Evolutionary conservation across 2,113 vertebrate genomes (phyloP).

Genomic region (Perccottus glenii): DNA sequence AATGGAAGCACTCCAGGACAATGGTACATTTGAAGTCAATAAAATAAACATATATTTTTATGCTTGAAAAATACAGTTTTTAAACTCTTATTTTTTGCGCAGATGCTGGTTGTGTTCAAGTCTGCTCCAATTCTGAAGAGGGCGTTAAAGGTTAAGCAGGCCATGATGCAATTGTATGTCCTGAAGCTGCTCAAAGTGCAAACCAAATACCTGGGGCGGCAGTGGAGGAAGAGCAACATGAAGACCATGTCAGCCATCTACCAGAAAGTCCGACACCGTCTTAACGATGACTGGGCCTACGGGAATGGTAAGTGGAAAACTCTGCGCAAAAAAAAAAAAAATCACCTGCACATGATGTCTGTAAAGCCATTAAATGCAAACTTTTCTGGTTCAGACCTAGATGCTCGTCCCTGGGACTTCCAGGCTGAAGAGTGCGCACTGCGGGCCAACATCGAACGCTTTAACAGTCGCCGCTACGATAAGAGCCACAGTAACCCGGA

Average conservation of each 20-base stretch:
- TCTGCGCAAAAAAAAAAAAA: too few relatives aligned
- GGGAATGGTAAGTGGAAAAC: constrained; percentile 86
- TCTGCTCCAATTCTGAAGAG: constrained; percentile 98
- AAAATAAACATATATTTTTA: too few relatives aligned
- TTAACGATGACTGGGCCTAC: constrained; percentile 97
- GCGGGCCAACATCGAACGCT: constrained; percentile 95
- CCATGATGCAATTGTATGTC: constrained; percentile 99
- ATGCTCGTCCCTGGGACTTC: constrained; percentile 97
- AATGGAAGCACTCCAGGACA: constrained; percentile 98
- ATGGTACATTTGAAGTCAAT: constrained; percentile 82
- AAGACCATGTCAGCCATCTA: constrained; percentile 99
- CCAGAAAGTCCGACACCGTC: constrained; percentile 96
- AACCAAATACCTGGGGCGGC: constrained; percentile 95
- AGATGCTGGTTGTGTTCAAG: constrained; percentile 99
- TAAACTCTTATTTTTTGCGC: background rate
- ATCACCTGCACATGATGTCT: background rate
- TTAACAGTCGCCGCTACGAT: constrained; percentile 95
- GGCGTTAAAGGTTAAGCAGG: constrained; percentile 97
- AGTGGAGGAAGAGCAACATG: constrained; percentile 99
- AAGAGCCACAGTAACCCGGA: constrained; percentile 90
- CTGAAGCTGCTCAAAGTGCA: constrained; percentile 97
- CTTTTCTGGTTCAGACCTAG: constrained; percentile 84
- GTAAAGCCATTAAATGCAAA: background rate
- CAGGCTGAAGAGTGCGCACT: constrained; percentile 97
- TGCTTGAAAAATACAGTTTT: background rate